Base-by-base conservation (phyloP, 2,888 invertebrate genomes). In the Abscondita cerata region DNA sequence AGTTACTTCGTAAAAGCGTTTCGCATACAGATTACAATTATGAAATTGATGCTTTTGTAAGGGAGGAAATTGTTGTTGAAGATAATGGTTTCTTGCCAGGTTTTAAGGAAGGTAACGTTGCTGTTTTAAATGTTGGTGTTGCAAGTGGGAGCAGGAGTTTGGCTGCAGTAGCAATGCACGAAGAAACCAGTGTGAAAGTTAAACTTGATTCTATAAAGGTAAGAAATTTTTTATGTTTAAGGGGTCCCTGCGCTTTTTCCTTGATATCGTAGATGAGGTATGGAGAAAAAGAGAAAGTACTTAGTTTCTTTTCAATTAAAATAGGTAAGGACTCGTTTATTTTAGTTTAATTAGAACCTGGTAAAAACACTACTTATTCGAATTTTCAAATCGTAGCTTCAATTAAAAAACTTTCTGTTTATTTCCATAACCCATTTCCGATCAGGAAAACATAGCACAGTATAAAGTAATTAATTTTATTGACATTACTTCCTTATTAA, bases 141-240 rank as follows among this genome's bases (percentile, higher is more conserved):
- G 70, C 31, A 57, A 66, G 34, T 59, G 71, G 57, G 67, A 71
- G 73, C 2, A 75, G 73, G 8, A 74, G 68, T 11, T 67, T 83
- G 4, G 71, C 81, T 56, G 83, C 81, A 3, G 74, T 82, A 20
- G 78, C 79, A n/a, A 68, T 64, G 13, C 74, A 76, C 47, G 77
- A 78, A 63, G 73, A 78, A 59, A 74, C 75, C 12, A 72, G 69
- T 41, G 73, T 80, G 15, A 73, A 68, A 64, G 75, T 74, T 19
- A 71, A 72, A 51, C 69, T 77, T 34, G 80, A 81, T 68, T 73
- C 77, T 33, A 78, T 84, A 36, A 79, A 78, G 70, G 81, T 80
- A 73, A 57, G 40, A 25, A n/a, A n/a, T n/a, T n/a, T n/a, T n/a
- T n/a, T n/a, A n/a, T n/a, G n/a, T n/a, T n/a, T n/a, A n/a, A n/a